These are phyloP conservation scores for Aphelinus certus DNA, from an alignment of 1,140 invertebrate genomes.

Conservation along the genomic window DNA sequence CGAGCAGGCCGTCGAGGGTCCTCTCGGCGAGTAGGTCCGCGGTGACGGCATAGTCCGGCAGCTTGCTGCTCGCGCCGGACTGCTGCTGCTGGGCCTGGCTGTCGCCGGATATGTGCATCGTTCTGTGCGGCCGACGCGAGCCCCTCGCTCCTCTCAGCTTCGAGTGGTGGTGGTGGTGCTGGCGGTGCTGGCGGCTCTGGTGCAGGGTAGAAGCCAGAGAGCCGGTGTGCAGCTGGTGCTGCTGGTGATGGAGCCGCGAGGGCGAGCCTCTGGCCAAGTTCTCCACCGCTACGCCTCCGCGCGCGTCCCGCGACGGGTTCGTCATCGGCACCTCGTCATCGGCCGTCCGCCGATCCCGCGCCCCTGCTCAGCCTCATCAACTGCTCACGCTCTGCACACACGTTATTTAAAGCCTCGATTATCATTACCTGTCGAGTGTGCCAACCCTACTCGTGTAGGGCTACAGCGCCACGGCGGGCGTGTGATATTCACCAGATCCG, in stretches of 20 bases:
- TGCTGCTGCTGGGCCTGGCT: conserved; percentile 47
- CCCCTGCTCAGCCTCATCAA: neutral
- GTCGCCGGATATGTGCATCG: conserved; percentile 62
- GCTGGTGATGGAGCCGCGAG: conserved; percentile 47
- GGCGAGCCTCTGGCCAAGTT: conserved; percentile 48
- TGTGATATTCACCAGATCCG: too few species aligned
- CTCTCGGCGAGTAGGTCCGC: conserved; percentile 85
- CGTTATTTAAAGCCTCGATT: too few species aligned
- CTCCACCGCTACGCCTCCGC: conserved; percentile 57
- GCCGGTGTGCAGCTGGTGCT: conserved; percentile 46
- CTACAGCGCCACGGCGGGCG: too few species aligned
- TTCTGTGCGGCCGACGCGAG: conserved; percentile 43
- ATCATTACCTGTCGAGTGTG: too few species aligned
- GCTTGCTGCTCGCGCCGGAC: conserved; percentile 68
- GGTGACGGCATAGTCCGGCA: conserved; percentile 77
- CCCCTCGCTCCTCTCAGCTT: conserved; percentile 39
- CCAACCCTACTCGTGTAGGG: too few species aligned
- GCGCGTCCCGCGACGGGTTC: conserved; percentile 62
- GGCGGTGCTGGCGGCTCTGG: conserved; percentile 47
- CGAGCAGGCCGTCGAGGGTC: conserved; percentile 80
- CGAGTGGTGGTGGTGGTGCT: conserved; percentile 45
- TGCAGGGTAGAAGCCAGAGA: conserved; percentile 38
- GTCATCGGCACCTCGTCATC: conserved; percentile 56
- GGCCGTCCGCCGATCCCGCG: neutral
- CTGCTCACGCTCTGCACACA: too few species aligned